phyloP scores from a whole-genome alignment of 1,140 invertebrate genomes.

The Lucilia cuprina region DNA sequence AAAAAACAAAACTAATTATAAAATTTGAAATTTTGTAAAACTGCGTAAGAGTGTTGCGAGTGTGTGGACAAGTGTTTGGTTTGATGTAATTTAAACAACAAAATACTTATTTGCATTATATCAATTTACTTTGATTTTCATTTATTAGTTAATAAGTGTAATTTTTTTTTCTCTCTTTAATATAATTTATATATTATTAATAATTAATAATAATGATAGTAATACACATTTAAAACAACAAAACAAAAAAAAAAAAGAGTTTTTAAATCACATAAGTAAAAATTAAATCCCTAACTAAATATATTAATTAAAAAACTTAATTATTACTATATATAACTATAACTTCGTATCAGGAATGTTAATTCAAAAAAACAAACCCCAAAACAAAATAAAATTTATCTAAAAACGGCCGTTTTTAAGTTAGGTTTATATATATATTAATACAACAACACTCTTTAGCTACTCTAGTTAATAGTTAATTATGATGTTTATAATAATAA shows the following conservation, averaged over 20 bases:
- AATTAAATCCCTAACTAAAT: background rate
- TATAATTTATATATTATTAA: background rate
- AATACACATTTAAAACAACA: too few species aligned
- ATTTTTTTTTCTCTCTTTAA: slow-evolving; percentile 19
- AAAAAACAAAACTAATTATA: background rate
- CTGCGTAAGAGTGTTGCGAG: background rate
- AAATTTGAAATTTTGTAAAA: background rate
- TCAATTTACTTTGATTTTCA: slow-evolving; percentile 12
- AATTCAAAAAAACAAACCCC: background rate
- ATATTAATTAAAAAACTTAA: background rate
- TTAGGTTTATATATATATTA: slow-evolving; percentile 7
- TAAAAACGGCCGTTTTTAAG: slow-evolving; percentile 32
- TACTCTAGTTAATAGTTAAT: too few species aligned
- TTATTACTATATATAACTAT: background rate
- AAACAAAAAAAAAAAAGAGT: background rate
- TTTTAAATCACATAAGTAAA: background rate
- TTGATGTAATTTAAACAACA: background rate
- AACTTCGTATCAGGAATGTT: background rate
- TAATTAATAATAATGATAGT: background rate
- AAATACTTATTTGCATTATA: slow-evolving; percentile 14
- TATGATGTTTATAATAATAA: too few species aligned
- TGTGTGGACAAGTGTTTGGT: slow-evolving; percentile 4
- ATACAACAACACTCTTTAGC: background rate
- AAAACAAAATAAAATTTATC: background rate
- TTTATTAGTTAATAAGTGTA: background rate